These are phyloP conservation scores for Phylloscopus whistleri DNA, from an alignment of 2,113 vertebrate genomes.

Conservation along the genomic window DNA sequence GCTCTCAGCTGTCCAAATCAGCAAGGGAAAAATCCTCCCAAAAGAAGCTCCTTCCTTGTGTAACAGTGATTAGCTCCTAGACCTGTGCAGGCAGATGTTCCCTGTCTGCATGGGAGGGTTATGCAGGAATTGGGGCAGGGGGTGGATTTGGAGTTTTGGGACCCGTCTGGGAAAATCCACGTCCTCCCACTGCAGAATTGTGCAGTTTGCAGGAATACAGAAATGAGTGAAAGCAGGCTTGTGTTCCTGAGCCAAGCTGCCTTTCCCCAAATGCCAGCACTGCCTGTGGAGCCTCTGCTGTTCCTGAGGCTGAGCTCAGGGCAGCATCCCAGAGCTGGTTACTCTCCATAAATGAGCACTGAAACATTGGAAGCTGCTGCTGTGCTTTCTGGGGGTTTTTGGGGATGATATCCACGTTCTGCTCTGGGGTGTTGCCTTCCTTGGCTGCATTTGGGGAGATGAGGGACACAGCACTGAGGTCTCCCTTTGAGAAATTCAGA, in stretches of 20 bases:
- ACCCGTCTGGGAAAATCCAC: background rate
- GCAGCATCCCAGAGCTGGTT: background rate
- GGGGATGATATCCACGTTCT: fast-evolving
- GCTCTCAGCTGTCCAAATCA: background rate
- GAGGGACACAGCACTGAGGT: background rate
- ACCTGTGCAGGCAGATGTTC: background rate
- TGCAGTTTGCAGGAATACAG: background rate
- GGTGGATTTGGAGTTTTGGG: background rate
- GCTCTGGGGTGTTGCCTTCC: background rate
- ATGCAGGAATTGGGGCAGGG: background rate
- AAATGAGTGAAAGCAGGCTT: background rate
- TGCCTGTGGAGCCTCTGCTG: background rate
- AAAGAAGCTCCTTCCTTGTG: background rate
- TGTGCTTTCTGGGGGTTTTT: background rate
- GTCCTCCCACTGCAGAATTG: background rate
- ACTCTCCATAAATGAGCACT: background rate
- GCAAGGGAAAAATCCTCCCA: background rate
- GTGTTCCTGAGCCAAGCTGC: background rate
- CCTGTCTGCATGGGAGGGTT: background rate
- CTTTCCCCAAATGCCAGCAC: background rate
- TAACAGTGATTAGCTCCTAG: background rate
- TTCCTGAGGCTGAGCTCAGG: background rate
- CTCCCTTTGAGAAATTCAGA: background rate
- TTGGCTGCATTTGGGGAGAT: background rate
- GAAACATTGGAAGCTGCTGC: background rate